phyloP scores from a whole-genome alignment of 2,797 vertebrate genomes.

The Pogonophryne albipinna region DNA sequence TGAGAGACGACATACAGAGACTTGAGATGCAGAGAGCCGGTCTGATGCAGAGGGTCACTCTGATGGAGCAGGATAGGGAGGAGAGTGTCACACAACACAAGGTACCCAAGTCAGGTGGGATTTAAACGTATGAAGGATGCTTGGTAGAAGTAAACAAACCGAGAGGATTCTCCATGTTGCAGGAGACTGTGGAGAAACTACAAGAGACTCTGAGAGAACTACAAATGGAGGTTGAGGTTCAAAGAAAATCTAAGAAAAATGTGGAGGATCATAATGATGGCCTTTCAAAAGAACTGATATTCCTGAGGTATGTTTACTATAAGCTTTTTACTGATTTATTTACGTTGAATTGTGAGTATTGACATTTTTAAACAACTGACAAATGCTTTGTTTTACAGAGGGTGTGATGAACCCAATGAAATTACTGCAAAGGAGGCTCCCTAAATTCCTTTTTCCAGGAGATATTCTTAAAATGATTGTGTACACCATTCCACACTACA shows the following conservation, averaged over 20 bases:
- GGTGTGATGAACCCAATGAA: slow-evolving; percentile 43
- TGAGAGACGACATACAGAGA: slow-evolving; percentile 84
- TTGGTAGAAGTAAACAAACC: background rate
- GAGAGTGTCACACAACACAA: slow-evolving; percentile 85
- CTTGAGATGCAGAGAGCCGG: slow-evolving; percentile 85
- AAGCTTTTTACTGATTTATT: background rate
- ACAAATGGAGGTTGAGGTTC: slow-evolving; percentile 85
- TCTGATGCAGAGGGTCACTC: slow-evolving; percentile 86
- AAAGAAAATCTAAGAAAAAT: slow-evolving; percentile 85
- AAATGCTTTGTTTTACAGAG: slow-evolving; percentile 53
- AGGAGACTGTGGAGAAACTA: slow-evolving; percentile 89
- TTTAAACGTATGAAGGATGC: background rate
- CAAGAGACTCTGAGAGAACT: slow-evolving; percentile 86
- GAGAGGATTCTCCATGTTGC: slow-evolving; percentile 12
- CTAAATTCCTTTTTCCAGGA: slow-evolving; percentile 1
- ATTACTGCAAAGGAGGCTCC: slow-evolving; percentile 44
- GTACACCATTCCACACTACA: slow-evolving; percentile 34
- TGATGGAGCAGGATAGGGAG: slow-evolving; percentile 86
- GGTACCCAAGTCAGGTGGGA: slow-evolving; percentile 49
- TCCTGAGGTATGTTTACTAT: slow-evolving; percentile 84
- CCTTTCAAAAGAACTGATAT: slow-evolving; percentile 86
- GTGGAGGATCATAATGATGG: slow-evolving; percentile 84
- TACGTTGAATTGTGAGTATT: background rate
- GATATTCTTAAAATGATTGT: background rate
- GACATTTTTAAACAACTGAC: slow-evolving; percentile 2